phyloP scores from a whole-genome alignment of 2,888 invertebrate species.

The Pristionchus exspectatus region DNA sequence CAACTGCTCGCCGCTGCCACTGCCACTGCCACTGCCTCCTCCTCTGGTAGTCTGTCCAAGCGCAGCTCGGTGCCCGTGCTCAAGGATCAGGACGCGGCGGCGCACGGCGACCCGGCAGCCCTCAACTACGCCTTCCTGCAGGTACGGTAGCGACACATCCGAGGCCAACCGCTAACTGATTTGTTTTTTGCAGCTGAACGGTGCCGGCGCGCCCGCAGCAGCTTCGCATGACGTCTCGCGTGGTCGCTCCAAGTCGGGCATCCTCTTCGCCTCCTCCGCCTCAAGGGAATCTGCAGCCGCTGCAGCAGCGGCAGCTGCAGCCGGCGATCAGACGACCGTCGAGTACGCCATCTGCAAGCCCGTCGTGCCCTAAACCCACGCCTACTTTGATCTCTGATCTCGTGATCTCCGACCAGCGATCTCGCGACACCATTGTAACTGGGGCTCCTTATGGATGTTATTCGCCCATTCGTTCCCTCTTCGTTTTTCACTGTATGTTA shows the following conservation, averaged over 20 bases:
- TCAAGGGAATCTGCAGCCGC: background rate
- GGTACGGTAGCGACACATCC: background rate
- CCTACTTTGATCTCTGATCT: constrained; percentile 30
- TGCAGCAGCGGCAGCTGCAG: background rate
- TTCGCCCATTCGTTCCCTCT: constrained; percentile 10
- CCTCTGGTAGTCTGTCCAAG: background rate
- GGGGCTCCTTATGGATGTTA: background rate
- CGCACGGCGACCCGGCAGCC: background rate
- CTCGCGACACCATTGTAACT: background rate
- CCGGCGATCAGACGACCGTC: background rate
- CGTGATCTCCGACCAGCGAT: constrained; percentile 9
- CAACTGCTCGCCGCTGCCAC: background rate
- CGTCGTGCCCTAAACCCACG: background rate
- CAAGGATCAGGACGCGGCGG: background rate
- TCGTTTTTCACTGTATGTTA: background rate
- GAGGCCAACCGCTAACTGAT: background rate
- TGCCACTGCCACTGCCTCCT: background rate
- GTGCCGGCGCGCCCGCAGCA: background rate
- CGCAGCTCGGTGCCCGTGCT: constrained; percentile 42
- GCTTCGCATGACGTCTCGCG: background rate
- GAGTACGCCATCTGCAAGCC: constrained; percentile 36
- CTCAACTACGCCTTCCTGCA: constrained; percentile 49
- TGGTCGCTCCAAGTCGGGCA: constrained; percentile 47
- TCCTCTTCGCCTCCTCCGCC: background rate
- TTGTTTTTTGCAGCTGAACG: background rate